These are phyloP conservation scores for Gobio occitaniae DNA, from an alignment of 2,797 vertebrate species.

Conservation along the genomic window DNA sequence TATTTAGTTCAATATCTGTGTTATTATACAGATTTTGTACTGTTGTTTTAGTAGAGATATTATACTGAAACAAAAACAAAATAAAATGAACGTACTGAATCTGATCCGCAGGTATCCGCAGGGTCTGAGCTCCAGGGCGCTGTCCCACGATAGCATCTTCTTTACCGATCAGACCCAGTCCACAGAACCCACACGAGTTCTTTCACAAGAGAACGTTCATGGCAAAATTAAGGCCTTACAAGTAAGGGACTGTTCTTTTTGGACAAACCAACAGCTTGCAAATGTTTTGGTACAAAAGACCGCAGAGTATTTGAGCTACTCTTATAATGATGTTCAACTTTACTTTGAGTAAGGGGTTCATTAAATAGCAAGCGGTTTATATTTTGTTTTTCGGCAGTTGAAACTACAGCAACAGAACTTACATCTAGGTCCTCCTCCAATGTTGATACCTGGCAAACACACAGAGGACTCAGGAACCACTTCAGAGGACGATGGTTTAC, in stretches of 20 bases:
- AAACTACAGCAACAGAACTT: constrained; percentile 83
- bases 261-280: not conserved
- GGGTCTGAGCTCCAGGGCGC: constrained; percentile 82
- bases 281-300: not conserved
- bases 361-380: not conserved
- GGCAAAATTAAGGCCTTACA: constrained; percentile 86
- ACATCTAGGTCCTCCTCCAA: constrained; percentile 76
- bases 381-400: constrained; percentile 69
- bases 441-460: constrained; percentile 74
- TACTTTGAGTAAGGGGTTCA: not conserved
- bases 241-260: constrained; percentile 70
- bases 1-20: not conserved
- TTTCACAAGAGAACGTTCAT: constrained; percentile 87
- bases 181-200: constrained; percentile 78
- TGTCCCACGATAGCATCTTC: constrained; percentile 92
- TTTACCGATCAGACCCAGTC: constrained; percentile 80
- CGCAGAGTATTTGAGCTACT: not conserved
- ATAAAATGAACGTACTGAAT: constrained; percentile 41
- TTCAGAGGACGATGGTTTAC: constrained; percentile 89
- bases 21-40: not conserved
- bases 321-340: not conserved
- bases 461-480: constrained; percentile 83
- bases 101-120: constrained; percentile 74
- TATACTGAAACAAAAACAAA: not conserved
- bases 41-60: not conserved